These are phyloP conservation scores for Zygothrica quintamaculata DNA, from an alignment of 2,888 invertebrate species.

Conservation along the genomic window DNA sequence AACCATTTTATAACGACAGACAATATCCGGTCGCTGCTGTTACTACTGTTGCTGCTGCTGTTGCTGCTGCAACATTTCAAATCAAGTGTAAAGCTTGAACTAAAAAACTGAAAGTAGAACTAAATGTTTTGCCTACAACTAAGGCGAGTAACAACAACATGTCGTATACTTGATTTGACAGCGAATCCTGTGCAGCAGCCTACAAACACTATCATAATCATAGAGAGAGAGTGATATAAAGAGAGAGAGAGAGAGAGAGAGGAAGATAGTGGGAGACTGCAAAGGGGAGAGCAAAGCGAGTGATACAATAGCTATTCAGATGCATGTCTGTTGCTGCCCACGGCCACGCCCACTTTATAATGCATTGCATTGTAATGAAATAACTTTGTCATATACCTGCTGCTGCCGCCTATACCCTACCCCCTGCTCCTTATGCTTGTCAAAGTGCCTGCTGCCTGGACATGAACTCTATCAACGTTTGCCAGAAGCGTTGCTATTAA, in stretches of 20 bases:
- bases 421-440: conserved; percentile 7
- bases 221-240: conserved; percentile 47
- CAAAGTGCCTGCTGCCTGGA: no score
- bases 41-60: no score
- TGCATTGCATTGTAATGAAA: conserved; percentile 60
- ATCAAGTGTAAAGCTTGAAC: no score
- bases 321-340: conserved; percentile 17
- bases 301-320: conserved; percentile 46
- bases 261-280: no score
- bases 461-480: conserved; percentile 63
- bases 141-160: no score
- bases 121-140: no score
- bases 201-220: conserved; percentile 57
- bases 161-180: conserved; percentile 55
- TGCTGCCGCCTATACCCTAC: neutral
- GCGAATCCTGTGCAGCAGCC: conserved; percentile 26
- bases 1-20: no score
- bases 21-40: no score
- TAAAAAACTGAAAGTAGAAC: no score
- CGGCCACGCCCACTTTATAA: conserved; percentile 15
- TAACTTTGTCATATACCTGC: conserved; percentile 45
- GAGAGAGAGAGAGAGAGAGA: no score
- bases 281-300: no score
- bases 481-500: conserved; percentile 78
- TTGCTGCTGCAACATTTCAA: no score